Base-by-base conservation (phyloP, 2,113 vertebrate species). In the Heloderma charlesbogerti region DNA sequence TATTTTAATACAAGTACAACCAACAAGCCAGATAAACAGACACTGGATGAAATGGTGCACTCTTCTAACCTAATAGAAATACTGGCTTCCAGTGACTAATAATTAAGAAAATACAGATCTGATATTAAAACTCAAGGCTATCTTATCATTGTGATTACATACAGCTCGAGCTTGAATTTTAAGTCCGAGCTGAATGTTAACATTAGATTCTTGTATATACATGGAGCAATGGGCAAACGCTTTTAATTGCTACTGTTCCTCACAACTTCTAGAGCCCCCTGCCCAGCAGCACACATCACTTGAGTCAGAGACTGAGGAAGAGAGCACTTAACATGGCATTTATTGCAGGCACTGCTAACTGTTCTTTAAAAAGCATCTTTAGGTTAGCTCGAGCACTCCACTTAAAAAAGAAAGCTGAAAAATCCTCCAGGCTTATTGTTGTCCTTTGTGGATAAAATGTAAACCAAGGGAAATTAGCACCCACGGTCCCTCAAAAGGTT, bases 1-100 rank as follows among this genome's bases (percentile, higher is more conserved):
- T 71, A 57, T 86, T 79, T 72, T 90, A 74, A 93, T 6, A 90
- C 22, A 92, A 93, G 71, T 29, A 18, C 9, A 90, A n/a, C 15
- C 60, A 25, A 84, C 22, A 80, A 77, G 60, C 51, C 79, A 43
- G 90, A 88, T 82, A 67, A n/a, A n/a, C 0, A 87, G 40, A 16
- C 1, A 31, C 40, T 81, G 20, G 31, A 43, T 81, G 45, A 86
- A 84, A 60, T 43, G 1, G 48, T 87, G 67, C 1, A 71, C 0
- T 92, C 1, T 7, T 29, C 3, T 54, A 83, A 92, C 71, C 27
- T 22, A 84, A 3, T 4, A 43, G 60, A 63, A 20, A 18, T 18
- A 16, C 20, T 3, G 63, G 27, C n/a, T 84, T n/a, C 45, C n/a
- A 57, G n/a, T n/a, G n/a, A n/a, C n/a, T n/a, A n/a, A n/a, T n/a